A percentile compares a stretch with the other conserved stretches of the same genome.
phyloP scores from a whole-genome alignment of 2,888 invertebrate genomes.

The Auanema sp. region DNA sequence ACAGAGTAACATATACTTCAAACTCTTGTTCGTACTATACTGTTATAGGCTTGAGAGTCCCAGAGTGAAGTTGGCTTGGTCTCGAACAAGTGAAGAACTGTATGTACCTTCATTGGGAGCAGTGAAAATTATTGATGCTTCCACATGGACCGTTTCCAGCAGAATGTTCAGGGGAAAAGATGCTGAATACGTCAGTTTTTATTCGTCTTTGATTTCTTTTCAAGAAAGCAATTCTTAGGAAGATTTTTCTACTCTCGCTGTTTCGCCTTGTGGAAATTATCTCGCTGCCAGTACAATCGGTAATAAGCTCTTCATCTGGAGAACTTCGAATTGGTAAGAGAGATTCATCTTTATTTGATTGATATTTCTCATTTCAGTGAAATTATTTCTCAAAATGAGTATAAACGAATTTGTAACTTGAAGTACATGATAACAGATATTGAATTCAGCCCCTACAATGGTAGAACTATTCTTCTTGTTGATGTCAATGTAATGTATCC shows the following conservation, averaged over 20 bases:
- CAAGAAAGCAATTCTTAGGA: constrained; percentile 5
- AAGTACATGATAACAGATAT: constrained; percentile 40
- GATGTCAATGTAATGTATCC: constrained; percentile 31
- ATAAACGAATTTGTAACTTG: too few species aligned
- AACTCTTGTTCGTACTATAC: not conserved
- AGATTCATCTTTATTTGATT: not conserved
- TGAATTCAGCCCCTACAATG: constrained; percentile 30
- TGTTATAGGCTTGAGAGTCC: constrained; percentile 9
- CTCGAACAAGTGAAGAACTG: constrained; percentile 5
- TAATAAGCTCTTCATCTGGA: not conserved
- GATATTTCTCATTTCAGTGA: constrained; percentile 8
- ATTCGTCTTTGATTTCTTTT: not conserved
- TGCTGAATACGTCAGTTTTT: not conserved
- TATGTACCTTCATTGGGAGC: constrained; percentile 14
- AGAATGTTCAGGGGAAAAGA: not conserved
- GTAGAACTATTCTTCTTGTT: constrained; percentile 29
- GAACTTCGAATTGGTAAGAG: not conserved
- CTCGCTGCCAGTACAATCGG: constrained; percentile 6
- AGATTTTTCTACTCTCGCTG: constrained; percentile 7
- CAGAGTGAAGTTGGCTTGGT: constrained; percentile 9
- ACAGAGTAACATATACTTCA: too few species aligned
- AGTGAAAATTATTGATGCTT: constrained; percentile 8
- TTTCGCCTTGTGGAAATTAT: constrained; percentile 10
- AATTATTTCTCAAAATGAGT: constrained; percentile 17
- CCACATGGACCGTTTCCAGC: constrained; percentile 2